Base-by-base conservation (phyloP, 2,113 vertebrate genomes). In the Neomonachus schauinslandi region DNA sequence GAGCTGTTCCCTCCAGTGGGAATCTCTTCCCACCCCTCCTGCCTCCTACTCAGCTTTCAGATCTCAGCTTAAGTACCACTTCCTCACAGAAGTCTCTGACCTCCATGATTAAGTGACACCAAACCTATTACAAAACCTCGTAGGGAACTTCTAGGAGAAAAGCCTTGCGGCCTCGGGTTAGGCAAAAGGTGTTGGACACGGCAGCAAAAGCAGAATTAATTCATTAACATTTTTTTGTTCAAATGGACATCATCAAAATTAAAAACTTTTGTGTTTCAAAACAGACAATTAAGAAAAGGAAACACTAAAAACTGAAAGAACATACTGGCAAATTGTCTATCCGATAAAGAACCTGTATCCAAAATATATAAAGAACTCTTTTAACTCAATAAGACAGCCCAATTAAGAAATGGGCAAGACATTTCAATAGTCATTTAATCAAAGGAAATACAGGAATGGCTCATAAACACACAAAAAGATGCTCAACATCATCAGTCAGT, bases 241-340 rank as follows among this genome's bases (percentile, higher is more conserved):
- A 91, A 87, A 69, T 12, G 39, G 39, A 61, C 59, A 57, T 72
- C 57, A 51, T 76, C 19, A 94, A 87, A 94, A 87, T 81, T 55
- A 83, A 88, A 91, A 95, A 49, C 49, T 69, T 87, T 12, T 79
- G 22, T 22, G 79, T 22, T 77, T 83, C 67, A 83, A 94, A 97
- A 82, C 51, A 87, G 7, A 80, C 10, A 71, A 65, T 74, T 69
- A 51, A 92, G 55, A 76, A 93, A 79, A 92, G 36, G n/a, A 84
- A 87, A 95, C 55, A 65, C 14, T 63, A 46, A 3, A 74, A 67
- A 82, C 21, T 72, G 24, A 19, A 57, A 89, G 22, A 85, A n/a
- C 49, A 57, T 42, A 91, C 0, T 63, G 59, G 74, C n/a, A 80
- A 72, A 79, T 26, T 10, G 55, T 7, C 39, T 39, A 84, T 46